Evolutionary conservation across 2,113 vertebrate genomes (phyloP).

Genomic region (Podiceps cristatus): DNA sequence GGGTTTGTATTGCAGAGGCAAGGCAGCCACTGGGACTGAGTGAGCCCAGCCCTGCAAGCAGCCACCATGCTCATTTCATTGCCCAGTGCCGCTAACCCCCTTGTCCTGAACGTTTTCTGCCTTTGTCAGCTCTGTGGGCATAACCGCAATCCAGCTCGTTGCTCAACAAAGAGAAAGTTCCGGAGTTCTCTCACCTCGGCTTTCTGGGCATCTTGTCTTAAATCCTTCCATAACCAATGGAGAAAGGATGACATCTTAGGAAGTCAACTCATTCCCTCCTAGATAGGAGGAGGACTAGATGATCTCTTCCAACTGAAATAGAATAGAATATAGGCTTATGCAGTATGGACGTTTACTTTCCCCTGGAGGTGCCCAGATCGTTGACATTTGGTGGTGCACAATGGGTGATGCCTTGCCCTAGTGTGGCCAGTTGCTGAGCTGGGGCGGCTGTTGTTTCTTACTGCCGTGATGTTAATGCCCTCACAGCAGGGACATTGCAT

Average conservation of each 20-base stretch:
- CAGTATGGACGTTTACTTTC: neutral
- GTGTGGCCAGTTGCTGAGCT: neutral
- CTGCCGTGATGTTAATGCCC: neutral
- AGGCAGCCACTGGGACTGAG: neutral
- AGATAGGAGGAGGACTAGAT: neutral
- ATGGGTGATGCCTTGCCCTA: neutral
- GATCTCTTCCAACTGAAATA: neutral
- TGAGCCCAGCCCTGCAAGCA: neutral
- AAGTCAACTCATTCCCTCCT: neutral
- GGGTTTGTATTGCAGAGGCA: neutral
- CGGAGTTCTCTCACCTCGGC: neutral
- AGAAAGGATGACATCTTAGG: neutral
- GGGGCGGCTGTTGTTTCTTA: neutral
- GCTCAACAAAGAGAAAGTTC: neutral
- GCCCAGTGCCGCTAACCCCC: neutral
- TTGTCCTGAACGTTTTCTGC: neutral
- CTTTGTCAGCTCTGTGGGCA: neutral
- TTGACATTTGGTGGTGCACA: neutral
- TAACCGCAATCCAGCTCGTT: neutral
- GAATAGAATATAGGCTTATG: accelerated
- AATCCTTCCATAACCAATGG: neutral
- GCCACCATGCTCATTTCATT: neutral
- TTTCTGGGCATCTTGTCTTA: neutral
- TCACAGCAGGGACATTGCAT: neutral
- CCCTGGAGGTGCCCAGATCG: neutral